A percentile compares a stretch with the other conserved stretches of the same genome.
Conservation (phyloP, 2,797 vertebrate genomes). For the Pangasius mekongensis region DNA sequence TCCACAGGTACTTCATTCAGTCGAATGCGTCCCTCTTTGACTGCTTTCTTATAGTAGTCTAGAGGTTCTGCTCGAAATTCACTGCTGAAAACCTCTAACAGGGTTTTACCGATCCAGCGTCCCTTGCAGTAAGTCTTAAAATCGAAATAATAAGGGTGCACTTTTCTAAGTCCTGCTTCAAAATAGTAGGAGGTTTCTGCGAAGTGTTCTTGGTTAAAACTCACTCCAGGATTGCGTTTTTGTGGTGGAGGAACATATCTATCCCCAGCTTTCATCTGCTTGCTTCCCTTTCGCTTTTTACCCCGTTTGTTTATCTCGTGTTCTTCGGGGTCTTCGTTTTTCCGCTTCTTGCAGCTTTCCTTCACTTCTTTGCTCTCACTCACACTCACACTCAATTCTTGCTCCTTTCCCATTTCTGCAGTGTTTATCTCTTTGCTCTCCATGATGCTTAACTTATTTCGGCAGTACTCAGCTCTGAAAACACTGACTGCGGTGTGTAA, state of each 20-base stretch:
- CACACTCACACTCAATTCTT: too few relatives aligned
- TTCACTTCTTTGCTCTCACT: constrained; percentile 14
- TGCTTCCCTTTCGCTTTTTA: constrained; percentile 73
- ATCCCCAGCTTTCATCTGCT: constrained; percentile 72
- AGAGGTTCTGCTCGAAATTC: constrained; percentile 90
- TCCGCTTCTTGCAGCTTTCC: constrained; percentile 62
- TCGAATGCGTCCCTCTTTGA: constrained; percentile 84
- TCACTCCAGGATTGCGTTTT: constrained; percentile 83
- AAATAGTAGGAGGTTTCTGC: constrained; percentile 91
- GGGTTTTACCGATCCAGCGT: constrained; percentile 91
- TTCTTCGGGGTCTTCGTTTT: constrained; percentile 61
- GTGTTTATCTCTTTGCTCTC: not conserved
- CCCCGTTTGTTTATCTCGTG: constrained; percentile 44
- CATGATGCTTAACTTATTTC: constrained; percentile 2
- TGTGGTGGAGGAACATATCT: constrained; percentile 90
- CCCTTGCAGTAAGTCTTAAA: constrained; percentile 96
- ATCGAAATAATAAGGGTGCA: constrained; percentile 90
- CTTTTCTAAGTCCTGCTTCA: constrained; percentile 91
- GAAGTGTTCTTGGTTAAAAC: constrained; percentile 88
- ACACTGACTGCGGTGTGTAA: not conserved
- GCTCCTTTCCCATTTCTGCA: not conserved
- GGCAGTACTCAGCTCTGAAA: not conserved
- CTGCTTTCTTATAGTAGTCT: constrained; percentile 84
- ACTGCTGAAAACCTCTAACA: constrained; percentile 85
- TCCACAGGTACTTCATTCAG: constrained; percentile 85